A percentile compares a stretch with the other conserved stretches of the same genome.
These are phyloP conservation scores for Drosophila austrosaltans DNA, from an alignment of 2,888 invertebrate species.

Conservation along the genomic window DNA sequence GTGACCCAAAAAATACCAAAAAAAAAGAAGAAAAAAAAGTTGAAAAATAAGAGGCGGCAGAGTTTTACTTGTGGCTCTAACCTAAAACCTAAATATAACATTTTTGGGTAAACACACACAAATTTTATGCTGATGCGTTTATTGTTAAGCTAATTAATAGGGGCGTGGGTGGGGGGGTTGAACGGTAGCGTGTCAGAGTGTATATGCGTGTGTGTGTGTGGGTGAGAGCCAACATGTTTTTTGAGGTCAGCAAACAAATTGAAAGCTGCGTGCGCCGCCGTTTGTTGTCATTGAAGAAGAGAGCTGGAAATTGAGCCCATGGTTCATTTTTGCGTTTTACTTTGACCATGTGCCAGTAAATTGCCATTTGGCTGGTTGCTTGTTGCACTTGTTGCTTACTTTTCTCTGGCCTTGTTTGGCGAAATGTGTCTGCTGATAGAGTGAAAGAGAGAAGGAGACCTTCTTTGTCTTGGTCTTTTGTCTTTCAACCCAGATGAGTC, in stretches of 20 bases:
- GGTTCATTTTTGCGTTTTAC: conserved; percentile 40
- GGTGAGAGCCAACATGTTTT: conserved; percentile 40
- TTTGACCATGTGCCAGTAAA: conserved; percentile 55
- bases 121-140: conserved; percentile 46
- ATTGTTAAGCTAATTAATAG: conserved; percentile 46
- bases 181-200: conserved; percentile 9
- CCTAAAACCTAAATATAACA: conserved; percentile 48
- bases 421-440: background rate
- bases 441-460: conserved; percentile 25
- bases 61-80: conserved; percentile 35
- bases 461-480: conserved; percentile 33
- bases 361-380: conserved; percentile 33
- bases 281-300: conserved; percentile 42
- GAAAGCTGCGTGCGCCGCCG: conserved; percentile 14
- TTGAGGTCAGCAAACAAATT: conserved; percentile 45
- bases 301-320: conserved; percentile 47
- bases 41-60: background rate
- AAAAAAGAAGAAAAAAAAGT: background rate
- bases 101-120: conserved; percentile 43
- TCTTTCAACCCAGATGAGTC: conserved; percentile 15
- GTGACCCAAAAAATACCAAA: conserved; percentile 42
- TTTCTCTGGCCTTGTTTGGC: conserved; percentile 54
- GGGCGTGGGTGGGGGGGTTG: conserved; percentile 34
- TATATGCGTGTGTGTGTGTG: conserved; percentile 16
- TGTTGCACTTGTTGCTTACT: conserved; percentile 55